These are phyloP conservation scores for Drosophila sechellia DNA, from an alignment of 1,140 invertebrate genomes.

Conservation along the genomic window DNA sequence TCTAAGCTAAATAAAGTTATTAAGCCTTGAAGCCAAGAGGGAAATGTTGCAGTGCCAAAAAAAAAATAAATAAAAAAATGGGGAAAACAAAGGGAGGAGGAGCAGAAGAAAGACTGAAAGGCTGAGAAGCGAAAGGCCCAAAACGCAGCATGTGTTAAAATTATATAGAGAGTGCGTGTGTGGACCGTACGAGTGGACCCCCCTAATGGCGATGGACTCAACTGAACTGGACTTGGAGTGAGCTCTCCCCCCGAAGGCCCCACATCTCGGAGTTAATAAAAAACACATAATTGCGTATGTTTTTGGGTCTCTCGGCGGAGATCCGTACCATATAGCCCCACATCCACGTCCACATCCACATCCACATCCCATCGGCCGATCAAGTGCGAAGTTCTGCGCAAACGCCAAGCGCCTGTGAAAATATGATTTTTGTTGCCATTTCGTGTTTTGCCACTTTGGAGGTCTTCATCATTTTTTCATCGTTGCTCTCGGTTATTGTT, in stretches of 20 bases:
- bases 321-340: neutral
- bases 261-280: slow-evolving; percentile 71
- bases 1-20: slow-evolving; percentile 83
- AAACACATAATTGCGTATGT: slow-evolving; percentile 82
- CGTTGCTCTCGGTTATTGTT: slow-evolving; percentile 41
- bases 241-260: slow-evolving; percentile 9
- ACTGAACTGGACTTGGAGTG: slow-evolving; percentile 17
- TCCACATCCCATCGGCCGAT: slow-evolving; percentile 26
- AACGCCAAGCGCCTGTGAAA: slow-evolving; percentile 82
- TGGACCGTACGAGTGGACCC: slow-evolving; percentile 58
- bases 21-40: slow-evolving; percentile 58
- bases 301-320: slow-evolving; percentile 46
- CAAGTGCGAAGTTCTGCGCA: slow-evolving; percentile 82
- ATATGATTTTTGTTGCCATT: slow-evolving; percentile 76
- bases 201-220: slow-evolving; percentile 66
- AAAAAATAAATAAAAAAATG: slow-evolving; percentile 12
- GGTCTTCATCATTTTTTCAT: slow-evolving; percentile 63
- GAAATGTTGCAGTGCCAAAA: slow-evolving; percentile 67
- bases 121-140: slow-evolving; percentile 53
- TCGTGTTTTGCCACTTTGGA: slow-evolving; percentile 72
- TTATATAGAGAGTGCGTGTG: slow-evolving; percentile 82
- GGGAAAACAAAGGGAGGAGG: slow-evolving; percentile 7
- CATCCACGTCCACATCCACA: slow-evolving; percentile 1
- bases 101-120: slow-evolving; percentile 1
- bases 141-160: slow-evolving; percentile 82